Conservation (phyloP, 2,113 vertebrate species). For the Nerophis lumbriciformis region DNA sequence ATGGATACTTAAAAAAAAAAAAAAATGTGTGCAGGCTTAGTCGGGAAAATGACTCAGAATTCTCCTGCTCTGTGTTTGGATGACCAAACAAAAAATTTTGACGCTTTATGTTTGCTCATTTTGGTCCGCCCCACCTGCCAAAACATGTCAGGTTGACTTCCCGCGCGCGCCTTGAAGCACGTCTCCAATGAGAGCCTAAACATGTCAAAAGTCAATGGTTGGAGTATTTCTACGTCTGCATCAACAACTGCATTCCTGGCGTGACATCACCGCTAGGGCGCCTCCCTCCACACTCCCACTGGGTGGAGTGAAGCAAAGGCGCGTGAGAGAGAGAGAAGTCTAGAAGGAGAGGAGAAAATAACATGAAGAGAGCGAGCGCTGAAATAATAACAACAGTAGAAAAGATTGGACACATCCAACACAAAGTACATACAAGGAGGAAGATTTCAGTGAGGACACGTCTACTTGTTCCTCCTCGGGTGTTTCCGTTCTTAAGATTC, state of each 20-base stretch:
- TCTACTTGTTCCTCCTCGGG: slow-evolving; percentile 10
- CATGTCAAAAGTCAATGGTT: background rate
- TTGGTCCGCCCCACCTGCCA: slow-evolving; percentile 28
- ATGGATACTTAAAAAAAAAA: too few species aligned
- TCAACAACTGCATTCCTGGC: slow-evolving; percentile 72
- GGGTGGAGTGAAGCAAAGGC: slow-evolving; percentile 60
- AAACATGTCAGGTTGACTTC: slow-evolving; percentile 4
- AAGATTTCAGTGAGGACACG: slow-evolving; percentile 22
- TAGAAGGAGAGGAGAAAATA: slow-evolving; percentile 35
- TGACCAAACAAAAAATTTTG: too few species aligned
- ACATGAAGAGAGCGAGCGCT: slow-evolving; percentile 33
- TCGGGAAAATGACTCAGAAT: too few species aligned
- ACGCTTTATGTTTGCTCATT: slow-evolving; percentile 11
- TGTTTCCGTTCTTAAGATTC: slow-evolving; percentile 20
- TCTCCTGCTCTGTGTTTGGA: background rate
- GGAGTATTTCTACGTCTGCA: slow-evolving; percentile 25
- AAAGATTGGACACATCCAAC: background rate
- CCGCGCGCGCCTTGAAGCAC: slow-evolving; percentile 10
- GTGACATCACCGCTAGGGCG: slow-evolving; percentile 73
- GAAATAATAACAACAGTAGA: slow-evolving; percentile 6
- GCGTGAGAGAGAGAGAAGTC: slow-evolving; percentile 1
- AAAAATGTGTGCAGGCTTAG: too few species aligned
- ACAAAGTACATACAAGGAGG: background rate
- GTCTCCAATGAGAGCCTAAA: too few species aligned
- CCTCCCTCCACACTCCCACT: slow-evolving; percentile 67